Percentiles rank a stretch among this genome's conserved stretches.
These are phyloP conservation scores for Neosilurus hyrtlii DNA, from an alignment of 2,797 vertebrate genomes.

Conservation along the genomic window DNA sequence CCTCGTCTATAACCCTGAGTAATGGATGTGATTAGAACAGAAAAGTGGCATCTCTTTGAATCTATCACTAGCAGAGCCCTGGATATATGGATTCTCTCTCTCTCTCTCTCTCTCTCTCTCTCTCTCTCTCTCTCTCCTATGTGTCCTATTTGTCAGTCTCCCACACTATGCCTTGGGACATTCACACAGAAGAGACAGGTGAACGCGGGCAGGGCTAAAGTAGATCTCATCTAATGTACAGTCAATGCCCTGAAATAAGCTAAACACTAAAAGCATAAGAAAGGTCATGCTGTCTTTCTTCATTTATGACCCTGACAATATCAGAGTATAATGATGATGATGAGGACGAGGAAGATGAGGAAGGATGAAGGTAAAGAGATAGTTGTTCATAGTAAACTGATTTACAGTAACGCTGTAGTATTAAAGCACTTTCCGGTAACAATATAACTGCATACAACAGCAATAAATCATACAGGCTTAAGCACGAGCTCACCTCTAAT, in stretches of 20 bases:
- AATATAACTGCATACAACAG: conserved; percentile 38
- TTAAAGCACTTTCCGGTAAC: conserved; percentile 28
- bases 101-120: background rate
- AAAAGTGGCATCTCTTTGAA: background rate
- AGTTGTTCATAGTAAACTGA: conserved; percentile 19
- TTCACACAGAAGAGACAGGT: background rate
- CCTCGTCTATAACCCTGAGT: background rate
- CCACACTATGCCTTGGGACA: background rate
- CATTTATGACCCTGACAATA: background rate
- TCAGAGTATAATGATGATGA: background rate
- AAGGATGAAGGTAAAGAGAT: background rate
- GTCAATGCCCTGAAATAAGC: background rate
- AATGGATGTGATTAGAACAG: background rate
- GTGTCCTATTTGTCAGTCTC: background rate
- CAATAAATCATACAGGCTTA: conserved; percentile 41
- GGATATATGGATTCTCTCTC: background rate
- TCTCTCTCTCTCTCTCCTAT: background rate
- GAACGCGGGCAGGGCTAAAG: background rate
- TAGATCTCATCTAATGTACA: background rate
- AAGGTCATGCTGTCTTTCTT: background rate
- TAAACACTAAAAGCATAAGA: background rate
- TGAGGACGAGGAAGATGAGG: background rate
- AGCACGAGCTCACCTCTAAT: conserved; percentile 16
- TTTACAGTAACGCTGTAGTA: conserved; percentile 23
- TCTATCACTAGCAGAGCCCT: background rate